Percentiles rank a stretch among this genome's conserved stretches.
phyloP scores from a whole-genome alignment of 2,888 invertebrate species.

The Tetramorium bicarinatum region DNA sequence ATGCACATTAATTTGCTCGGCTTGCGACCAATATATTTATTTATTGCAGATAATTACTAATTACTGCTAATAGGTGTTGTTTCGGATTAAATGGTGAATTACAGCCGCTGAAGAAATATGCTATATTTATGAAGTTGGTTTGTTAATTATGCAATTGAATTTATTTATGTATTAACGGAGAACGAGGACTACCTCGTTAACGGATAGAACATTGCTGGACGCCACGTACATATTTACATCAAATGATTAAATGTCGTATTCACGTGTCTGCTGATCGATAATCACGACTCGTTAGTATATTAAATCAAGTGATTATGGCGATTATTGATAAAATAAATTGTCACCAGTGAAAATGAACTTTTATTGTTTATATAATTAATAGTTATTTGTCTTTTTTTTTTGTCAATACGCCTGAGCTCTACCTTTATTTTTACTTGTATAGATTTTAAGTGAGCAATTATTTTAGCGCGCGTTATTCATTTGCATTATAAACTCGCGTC shows the following conservation, averaged over 20 bases:
- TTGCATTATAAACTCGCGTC: not conserved
- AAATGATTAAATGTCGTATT: constrained; percentile 52
- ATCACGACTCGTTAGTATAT: constrained; percentile 12
- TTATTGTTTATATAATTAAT: not conserved
- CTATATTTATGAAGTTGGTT: constrained; percentile 39
- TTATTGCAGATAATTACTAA: constrained; percentile 44
- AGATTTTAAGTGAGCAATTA: constrained; percentile 3
- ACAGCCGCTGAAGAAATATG: constrained; percentile 38
- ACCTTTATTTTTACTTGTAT: not conserved
- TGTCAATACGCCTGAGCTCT: not conserved
- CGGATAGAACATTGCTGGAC: constrained; percentile 7
- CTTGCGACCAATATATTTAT: constrained; percentile 30
- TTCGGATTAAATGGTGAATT: constrained; percentile 40
- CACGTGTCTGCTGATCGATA: constrained; percentile 21
- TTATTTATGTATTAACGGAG: constrained; percentile 43
- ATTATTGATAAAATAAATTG: constrained; percentile 28
- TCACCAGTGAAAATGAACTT: constrained; percentile 13
- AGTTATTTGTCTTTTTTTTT: constrained; percentile 3
- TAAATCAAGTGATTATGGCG: constrained; percentile 33
- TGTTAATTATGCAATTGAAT: constrained; percentile 48
- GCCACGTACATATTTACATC: constrained; percentile 38
- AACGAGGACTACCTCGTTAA: constrained; percentile 40
- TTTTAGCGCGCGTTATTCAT: not conserved
- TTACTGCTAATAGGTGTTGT: constrained; percentile 41
- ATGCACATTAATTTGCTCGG: constrained; percentile 18